These are phyloP conservation scores for Pimephales promelas DNA, from an alignment of 2,113 vertebrate species.

Conservation along the genomic window DNA sequence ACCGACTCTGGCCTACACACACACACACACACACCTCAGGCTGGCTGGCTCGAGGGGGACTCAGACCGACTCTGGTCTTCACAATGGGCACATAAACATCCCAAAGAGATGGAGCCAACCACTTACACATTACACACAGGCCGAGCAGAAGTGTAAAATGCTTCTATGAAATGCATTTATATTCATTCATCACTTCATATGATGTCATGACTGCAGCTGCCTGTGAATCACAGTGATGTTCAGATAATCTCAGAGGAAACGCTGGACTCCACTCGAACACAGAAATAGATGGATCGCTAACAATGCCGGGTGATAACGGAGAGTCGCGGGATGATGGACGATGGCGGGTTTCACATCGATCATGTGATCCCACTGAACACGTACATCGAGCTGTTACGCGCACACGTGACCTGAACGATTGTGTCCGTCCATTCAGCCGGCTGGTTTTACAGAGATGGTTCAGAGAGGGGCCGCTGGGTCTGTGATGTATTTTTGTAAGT, in stretches of 20 bases:
- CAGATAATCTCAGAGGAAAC: not conserved
- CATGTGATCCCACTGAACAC: not conserved
- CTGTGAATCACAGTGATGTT: not conserved
- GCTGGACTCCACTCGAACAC: not conserved
- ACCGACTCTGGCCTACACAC: too few species aligned
- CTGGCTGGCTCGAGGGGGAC: constrained; percentile 62
- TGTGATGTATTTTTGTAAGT: constrained; percentile 69
- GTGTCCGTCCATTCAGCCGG: not conserved
- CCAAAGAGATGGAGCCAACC: constrained; percentile 39
- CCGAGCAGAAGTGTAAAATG: not conserved
- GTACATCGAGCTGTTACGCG: not conserved
- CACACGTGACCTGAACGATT: not conserved
- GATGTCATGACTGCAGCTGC: not conserved
- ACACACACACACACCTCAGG: not conserved
- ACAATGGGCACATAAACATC: constrained; percentile 60
- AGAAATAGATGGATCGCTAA: not conserved
- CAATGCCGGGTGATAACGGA: not conserved
- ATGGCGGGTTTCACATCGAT: not conserved
- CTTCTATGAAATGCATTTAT: not conserved
- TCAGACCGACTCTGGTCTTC: constrained; percentile 64
- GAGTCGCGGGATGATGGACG: not conserved
- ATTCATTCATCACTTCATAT: not conserved
- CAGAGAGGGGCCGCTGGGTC: constrained; percentile 23
- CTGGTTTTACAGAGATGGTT: not conserved
- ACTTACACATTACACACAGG: constrained; percentile 39